Base-by-base conservation (phyloP, 35 echinoderm and acorn worm genomes). In the Apostichopus japonicus region DNA sequence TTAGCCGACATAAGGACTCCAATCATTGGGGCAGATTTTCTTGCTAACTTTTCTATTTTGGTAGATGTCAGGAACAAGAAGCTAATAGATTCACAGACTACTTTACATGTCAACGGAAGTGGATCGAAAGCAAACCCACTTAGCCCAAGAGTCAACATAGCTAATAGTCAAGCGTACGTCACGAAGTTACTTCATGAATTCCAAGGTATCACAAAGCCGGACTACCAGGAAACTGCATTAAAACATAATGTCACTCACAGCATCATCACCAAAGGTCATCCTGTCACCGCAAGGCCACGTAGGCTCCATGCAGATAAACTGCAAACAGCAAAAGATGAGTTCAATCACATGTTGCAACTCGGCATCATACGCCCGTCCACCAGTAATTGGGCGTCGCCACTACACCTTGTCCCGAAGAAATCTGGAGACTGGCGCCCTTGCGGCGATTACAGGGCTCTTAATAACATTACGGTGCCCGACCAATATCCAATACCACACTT, bases 171-270 rank as follows among this genome's bases (percentile, higher is more conserved):
- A n/a, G n/a, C n/a, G n/a, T n/a, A n/a, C n/a, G n/a, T n/a, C n/a
- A n/a, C n/a, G n/a, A n/a, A n/a, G n/a, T n/a, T n/a, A n/a, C n/a
- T n/a, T n/a, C n/a, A n/a, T n/a, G n/a, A n/a, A 25, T 24, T 23
- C 77, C 4, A 44, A 78, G n/a, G n/a, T 78, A 78, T 78, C 24
- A 78, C 77, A 3, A 23, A 44, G 10, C 77, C 77, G 4, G 19
- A 3, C 53, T 90, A 90, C 54, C 77, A 90, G 4, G 71, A 78
- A 11, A 51, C 72, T 1, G 9, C 19, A 53, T 15, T 77, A 1
- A 94, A 90, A 80, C 93, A 94, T 51, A 75, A 88, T 59, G 87
- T 80, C 56, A 94, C 93, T 17, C 93, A 94, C 21, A 84, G 79
- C 33, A 90, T 79, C 14, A 62, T 23, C 6, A 94, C 93, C 6